Evolutionary conservation across 2,797 vertebrate species (phyloP), one percentile per base, ranked within the genome.

Genomic region (Kryptopterus vitreolus): DNA sequence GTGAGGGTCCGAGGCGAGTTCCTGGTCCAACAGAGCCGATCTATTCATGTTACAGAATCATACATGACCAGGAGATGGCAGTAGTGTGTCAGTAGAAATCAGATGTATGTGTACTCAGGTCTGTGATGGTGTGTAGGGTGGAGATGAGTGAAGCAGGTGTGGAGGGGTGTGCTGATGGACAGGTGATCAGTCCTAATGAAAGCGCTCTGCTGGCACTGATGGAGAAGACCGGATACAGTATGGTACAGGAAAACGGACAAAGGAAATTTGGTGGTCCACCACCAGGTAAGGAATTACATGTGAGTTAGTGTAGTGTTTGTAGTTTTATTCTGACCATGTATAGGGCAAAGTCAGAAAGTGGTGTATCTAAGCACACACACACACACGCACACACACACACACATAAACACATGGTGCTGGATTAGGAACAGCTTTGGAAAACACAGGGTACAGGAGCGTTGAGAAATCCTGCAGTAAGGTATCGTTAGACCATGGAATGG

Each of bases 211-310:
- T 99, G 31, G 92, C 90, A 1, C 90, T 99, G 35, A 95, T 99
- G 92, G 94, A 97, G 84, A 96, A 92, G 88, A 97, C 96, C 0
- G 97, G 97, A 1, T 98, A 98, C 89, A 93, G 82, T 89, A 96
- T 99, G 92, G 90, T 98, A 84, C 97, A 99, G 88, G 96, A 95
- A 89, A 99, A 99, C 16, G 97, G 97, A 0, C 98, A 98, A 85
- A 95, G 97, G 86, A 98, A 95, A 90, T 98, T 95, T 81, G 97
- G 97, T 48, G 97, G 97, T 15, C 97, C 97, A 22, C 96, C 98
- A 55, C 97, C 97, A 94, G 96, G 98, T 97, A 80, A 82, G 59
- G 53, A 3, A 6, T 12, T 18, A 29, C 7, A 29, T 18, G 1
- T 43, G 6, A 43, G 38, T 43, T n/a, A 43, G 38, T 43, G 38